Conservation (phyloP, 2,888 invertebrate genomes). For the Unio delphinus region DNA sequence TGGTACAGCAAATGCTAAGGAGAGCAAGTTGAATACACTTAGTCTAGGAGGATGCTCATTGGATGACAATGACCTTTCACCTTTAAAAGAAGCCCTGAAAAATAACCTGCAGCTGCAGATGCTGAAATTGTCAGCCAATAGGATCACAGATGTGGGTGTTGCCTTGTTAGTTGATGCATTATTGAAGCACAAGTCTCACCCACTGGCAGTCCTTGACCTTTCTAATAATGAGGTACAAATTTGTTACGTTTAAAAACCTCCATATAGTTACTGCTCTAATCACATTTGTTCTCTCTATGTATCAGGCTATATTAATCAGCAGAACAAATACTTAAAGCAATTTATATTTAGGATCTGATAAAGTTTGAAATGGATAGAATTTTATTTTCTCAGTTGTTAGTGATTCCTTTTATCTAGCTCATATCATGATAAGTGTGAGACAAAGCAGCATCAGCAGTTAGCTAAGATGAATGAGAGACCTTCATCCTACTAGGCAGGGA, state of each 20-base stretch:
- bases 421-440: no score
- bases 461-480: no score
- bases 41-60: slow-evolving; percentile 58
- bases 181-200: slow-evolving; percentile 39
- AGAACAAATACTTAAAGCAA: no score
- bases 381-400: no score
- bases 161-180: slow-evolving; percentile 42
- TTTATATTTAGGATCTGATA: no score
- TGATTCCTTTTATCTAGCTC: no score
- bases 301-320: no score
- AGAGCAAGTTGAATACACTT: slow-evolving; percentile 44
- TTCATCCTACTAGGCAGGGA: no score
- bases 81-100: slow-evolving; percentile 43
- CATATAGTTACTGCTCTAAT: background rate
- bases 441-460: no score
- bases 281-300: background rate
- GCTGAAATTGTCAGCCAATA: slow-evolving; percentile 62
- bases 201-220: slow-evolving; percentile 55
- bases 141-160: slow-evolving; percentile 53
- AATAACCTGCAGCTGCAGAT: slow-evolving; percentile 52
- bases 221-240: slow-evolving; percentile 52
- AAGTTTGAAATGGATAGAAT: no score
- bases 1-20: slow-evolving; percentile 27
- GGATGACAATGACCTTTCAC: slow-evolving; percentile 51
- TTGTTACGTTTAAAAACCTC: background rate